Conservation (phyloP, 2,888 invertebrate genomes). For the Acanthoscelides obtectus region DNA sequence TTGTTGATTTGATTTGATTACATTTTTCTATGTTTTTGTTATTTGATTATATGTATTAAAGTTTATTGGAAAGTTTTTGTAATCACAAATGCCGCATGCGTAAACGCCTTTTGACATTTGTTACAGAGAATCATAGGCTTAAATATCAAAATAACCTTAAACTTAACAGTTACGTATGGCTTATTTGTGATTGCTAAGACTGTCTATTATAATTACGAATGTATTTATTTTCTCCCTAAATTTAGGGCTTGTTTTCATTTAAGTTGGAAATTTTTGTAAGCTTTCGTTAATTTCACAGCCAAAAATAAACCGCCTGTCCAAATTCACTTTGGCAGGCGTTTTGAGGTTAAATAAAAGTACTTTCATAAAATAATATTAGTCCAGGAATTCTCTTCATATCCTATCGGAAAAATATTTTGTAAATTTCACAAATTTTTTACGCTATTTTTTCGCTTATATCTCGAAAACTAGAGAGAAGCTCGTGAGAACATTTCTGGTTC, state of each 20-base stretch:
- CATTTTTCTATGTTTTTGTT: constrained; percentile 12
- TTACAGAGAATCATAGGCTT: not conserved
- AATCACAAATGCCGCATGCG: no score
- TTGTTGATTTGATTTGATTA: constrained; percentile 11
- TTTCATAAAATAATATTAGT: no score
- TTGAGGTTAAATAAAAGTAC: no score
- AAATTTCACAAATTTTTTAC: no score
- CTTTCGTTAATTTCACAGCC: not conserved
- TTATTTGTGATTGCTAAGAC: no score
- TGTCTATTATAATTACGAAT: not conserved
- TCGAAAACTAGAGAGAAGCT: no score
- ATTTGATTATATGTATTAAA: not conserved
- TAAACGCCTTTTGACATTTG: not conserved
- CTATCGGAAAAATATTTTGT: no score
- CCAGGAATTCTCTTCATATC: no score
- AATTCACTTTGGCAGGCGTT: not conserved
- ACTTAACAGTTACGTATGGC: not conserved
- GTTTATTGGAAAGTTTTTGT: not conserved
- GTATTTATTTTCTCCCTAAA: not conserved
- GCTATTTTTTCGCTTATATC: no score
- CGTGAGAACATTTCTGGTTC: no score
- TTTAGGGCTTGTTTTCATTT: not conserved
- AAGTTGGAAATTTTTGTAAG: not conserved
- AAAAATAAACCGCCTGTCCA: not conserved
- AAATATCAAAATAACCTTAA: not conserved